These are phyloP conservation scores for Eurois occulta DNA, from an alignment of 2,888 invertebrate genomes.

Conservation along the genomic window DNA sequence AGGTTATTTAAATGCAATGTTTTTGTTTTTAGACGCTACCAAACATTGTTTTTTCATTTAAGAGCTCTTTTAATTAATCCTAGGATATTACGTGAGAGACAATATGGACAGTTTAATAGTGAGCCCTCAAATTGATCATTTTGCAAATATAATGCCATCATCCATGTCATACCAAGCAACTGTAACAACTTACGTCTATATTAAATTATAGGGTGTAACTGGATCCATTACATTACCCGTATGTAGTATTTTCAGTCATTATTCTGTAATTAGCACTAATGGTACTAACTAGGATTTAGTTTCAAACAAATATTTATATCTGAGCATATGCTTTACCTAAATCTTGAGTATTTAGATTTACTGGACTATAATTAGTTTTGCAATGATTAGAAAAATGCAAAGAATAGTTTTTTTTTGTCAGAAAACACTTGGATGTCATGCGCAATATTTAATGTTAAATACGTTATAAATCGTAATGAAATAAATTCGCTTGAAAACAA, in stretches of 20 bases:
- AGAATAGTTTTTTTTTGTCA: neutral
- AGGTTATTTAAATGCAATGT: neutral
- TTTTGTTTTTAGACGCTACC: neutral
- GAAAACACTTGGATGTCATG: neutral
- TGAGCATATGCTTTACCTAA: neutral
- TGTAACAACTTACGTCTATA: neutral
- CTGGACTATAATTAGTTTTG: neutral
- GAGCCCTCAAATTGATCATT: neutral
- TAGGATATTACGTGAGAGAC: neutral
- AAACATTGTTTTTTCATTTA: neutral
- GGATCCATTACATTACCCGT: neutral
- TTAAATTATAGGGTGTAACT: neutral
- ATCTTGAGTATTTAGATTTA: neutral
- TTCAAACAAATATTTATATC: neutral
- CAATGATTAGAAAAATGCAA: neutral
- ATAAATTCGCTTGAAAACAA: neutral
- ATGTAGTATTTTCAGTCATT: neutral
- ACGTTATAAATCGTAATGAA: rapidly evolving
- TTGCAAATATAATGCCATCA: neutral
- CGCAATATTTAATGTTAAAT: neutral
- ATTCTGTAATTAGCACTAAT: neutral
- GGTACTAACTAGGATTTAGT: too few relatives aligned
- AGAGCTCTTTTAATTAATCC: neutral
- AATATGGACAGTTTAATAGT: neutral
- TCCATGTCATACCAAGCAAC: neutral